Conservation (phyloP, 1,140 invertebrate species). For the Drosophila pseudoobscura region DNA sequence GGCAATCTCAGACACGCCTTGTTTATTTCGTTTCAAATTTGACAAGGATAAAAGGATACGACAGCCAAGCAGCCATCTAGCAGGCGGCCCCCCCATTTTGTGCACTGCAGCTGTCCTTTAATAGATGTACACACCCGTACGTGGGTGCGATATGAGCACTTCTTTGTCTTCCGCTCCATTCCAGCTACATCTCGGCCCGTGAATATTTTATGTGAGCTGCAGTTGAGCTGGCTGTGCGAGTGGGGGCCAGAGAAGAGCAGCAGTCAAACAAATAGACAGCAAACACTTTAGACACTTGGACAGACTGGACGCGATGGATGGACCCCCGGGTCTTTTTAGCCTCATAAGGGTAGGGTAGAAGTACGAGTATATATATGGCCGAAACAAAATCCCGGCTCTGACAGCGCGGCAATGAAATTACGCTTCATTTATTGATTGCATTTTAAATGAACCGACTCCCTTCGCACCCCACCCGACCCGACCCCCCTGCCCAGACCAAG, state of each 20-base stretch:
- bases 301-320: slow-evolving; percentile 7
- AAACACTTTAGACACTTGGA: slow-evolving; percentile 42
- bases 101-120: slow-evolving; percentile 32
- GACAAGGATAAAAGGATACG: slow-evolving; percentile 41
- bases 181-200: slow-evolving; percentile 13
- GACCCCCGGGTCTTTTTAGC: slow-evolving; percentile 47
- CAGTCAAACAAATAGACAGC: slow-evolving; percentile 13
- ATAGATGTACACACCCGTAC: slow-evolving; percentile 40
- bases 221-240: slow-evolving; percentile 47
- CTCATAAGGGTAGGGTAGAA: background rate
- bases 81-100: slow-evolving; percentile 21
- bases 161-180: slow-evolving; percentile 5
- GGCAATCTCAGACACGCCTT: slow-evolving; percentile 44
- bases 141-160: slow-evolving; percentile 21
- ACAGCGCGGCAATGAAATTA: slow-evolving; percentile 59
- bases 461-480: background rate
- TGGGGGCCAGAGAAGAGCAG: background rate
- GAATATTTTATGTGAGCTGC: slow-evolving; percentile 44
- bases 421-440: slow-evolving; percentile 79
- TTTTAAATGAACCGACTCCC: slow-evolving; percentile 59
- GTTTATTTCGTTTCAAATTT: slow-evolving; percentile 50
- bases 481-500: background rate
- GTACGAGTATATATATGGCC: background rate
- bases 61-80: background rate
- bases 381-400: slow-evolving; percentile 50